These are phyloP conservation scores for Epiblema foenella DNA, from an alignment of 2,888 invertebrate genomes.

Conservation along the genomic window DNA sequence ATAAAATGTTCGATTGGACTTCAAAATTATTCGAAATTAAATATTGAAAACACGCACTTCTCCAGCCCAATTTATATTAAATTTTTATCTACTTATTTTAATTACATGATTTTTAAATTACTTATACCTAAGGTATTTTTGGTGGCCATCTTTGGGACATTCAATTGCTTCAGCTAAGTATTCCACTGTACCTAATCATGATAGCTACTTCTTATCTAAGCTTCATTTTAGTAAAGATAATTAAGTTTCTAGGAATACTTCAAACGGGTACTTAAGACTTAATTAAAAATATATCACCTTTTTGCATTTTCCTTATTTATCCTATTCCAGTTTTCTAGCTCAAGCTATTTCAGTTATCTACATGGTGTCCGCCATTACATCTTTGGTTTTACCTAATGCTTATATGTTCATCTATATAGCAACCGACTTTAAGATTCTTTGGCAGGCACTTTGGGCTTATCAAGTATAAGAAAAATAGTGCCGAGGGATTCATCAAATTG, in stretches of 20 bases:
- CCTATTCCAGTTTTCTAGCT: conserved; percentile 47
- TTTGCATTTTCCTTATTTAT: conserved; percentile 41
- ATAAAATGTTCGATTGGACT: neutral
- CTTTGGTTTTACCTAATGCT: conserved; percentile 34
- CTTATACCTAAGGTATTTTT: conserved; percentile 15
- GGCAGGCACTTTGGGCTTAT: conserved; percentile 65
- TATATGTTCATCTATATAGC: conserved; percentile 14
- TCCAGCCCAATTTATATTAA: conserved; percentile 45
- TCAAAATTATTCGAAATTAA: neutral
- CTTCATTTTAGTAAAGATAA: conserved; percentile 29
- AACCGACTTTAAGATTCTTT: conserved; percentile 51
- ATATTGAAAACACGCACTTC: neutral
- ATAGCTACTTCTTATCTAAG: conserved; percentile 36
- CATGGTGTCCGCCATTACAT: conserved; percentile 15
- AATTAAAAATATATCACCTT: conserved; percentile 52
- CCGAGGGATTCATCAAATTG: conserved; percentile 36
- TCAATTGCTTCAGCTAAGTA: conserved; percentile 22
- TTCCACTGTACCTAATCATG: conserved; percentile 1
- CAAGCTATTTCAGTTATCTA: conserved; percentile 27
- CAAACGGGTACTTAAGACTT: conserved; percentile 40
- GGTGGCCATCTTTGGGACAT: conserved; percentile 23
- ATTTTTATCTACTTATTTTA: conserved; percentile 46
- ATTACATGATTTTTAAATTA: conserved; percentile 5
- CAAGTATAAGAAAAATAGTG: conserved; percentile 42
- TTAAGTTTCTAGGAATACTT: conserved; percentile 27